Evolutionary conservation across 2,888 invertebrate genomes (phyloP).

Genomic region (Eurytoma californica): DNA sequence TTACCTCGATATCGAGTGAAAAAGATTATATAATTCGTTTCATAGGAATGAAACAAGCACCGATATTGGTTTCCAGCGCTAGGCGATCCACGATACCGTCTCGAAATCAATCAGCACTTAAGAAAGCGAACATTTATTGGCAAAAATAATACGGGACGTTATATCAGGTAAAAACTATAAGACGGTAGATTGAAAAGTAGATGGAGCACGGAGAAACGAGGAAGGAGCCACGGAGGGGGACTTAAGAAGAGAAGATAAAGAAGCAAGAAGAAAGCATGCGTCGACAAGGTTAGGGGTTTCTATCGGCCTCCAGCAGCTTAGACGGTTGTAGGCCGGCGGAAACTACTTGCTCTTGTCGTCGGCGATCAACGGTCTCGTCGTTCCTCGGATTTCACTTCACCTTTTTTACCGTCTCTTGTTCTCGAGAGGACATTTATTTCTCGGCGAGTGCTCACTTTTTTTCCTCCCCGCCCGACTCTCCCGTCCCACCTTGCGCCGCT

Average conservation of each 20-base stretch:
- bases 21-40: no score
- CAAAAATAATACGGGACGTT: not conserved
- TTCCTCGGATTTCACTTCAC: conserved; percentile 46
- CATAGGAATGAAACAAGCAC: no score
- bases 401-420: conserved; percentile 22
- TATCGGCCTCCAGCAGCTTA: conserved; percentile 93
- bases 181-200: no score
- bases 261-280: conserved; percentile 43
- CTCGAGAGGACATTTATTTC: conserved; percentile 31
- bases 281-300: conserved; percentile 85
- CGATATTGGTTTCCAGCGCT: no score
- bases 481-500: not conserved
- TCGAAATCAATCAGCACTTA: no score
- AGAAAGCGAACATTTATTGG: no score
- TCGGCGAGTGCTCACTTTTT: not conserved
- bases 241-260: conserved; percentile 29
- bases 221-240: not conserved
- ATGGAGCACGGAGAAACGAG: conserved; percentile 4
- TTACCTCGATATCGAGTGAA: no score
- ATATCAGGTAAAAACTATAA: not conserved
- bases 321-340: conserved; percentile 93
- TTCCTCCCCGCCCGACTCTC: not conserved
- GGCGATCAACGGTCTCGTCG: conserved; percentile 62
- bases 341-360: conserved; percentile 87
- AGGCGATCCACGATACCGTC: no score